These are phyloP conservation scores for Drosophila nasuta DNA, from an alignment of 1,140 invertebrate species.

Conservation along the genomic window DNA sequence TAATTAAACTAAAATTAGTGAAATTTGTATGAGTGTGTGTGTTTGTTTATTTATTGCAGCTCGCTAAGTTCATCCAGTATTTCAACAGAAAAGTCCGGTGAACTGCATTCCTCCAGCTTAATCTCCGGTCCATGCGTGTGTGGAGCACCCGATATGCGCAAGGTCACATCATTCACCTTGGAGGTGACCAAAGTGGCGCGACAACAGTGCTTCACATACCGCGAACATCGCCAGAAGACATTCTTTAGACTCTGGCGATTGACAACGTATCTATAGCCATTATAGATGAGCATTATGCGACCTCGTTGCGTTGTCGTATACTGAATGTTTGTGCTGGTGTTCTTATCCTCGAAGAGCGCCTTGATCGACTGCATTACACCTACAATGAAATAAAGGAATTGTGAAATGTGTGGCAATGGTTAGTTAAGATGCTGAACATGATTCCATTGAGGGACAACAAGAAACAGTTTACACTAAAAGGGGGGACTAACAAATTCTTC, in stretches of 20 bases:
- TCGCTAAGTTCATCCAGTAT: constrained; percentile 67
- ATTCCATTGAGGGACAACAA: neutral
- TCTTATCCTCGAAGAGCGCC: constrained; percentile 74
- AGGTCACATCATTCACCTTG: constrained; percentile 65
- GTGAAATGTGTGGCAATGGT: neutral
- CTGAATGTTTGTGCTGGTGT: constrained; percentile 56
- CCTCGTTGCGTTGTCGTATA: constrained; percentile 82
- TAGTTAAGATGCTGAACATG: neutral
- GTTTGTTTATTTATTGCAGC: constrained; percentile 46
- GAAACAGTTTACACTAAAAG: constrained; percentile 13
- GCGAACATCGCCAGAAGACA: constrained; percentile 83
- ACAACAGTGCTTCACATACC: constrained; percentile 82
- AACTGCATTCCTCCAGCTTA: constrained; percentile 52
- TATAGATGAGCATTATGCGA: constrained; percentile 80
- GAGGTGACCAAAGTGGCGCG: constrained; percentile 81
- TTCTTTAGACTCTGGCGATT: constrained; percentile 83
- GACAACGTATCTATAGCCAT: constrained; percentile 81
- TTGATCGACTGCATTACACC: constrained; percentile 71
- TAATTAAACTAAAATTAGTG: constrained; percentile 7
- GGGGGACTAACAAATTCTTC: constrained; percentile 22
- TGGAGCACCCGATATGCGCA: constrained; percentile 74
- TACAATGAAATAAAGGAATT: constrained; percentile 40
- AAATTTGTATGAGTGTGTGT: neutral
- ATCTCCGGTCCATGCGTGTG: constrained; percentile 80
- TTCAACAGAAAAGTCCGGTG: constrained; percentile 69